Evolutionary conservation across 2,888 invertebrate genomes (phyloP), one percentile per base, ranked within the genome.

Genomic region (Erebia palarica): DNA sequence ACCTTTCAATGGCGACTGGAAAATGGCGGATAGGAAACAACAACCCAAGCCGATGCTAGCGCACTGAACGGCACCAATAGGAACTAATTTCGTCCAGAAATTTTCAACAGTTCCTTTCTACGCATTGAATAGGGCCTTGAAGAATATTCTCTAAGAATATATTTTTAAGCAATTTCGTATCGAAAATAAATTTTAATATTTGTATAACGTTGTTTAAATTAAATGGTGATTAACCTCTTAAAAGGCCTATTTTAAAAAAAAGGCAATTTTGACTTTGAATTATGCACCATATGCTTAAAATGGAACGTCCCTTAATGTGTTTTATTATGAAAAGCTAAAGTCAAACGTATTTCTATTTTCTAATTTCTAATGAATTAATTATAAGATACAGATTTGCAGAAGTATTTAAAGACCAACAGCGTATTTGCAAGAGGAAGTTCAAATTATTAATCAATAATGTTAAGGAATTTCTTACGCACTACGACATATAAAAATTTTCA

Each of bases 1-100:
- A 96, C 96, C 96, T 96, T 96, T 96, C 96, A 96, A 96, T 96
- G 96, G 96, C 96, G 96, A 97, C 96, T 95, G 96, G 96, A 97
- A 96, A 96, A 97, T 97, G 97, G 97, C 97, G 97, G 96, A 96
- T 95, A 94, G 94, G 96, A 95, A 95, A 96, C 95, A 96, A 96
- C 96, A 96, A 96, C 96, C 96, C 95, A 95, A 95, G 95, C 94
- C 95, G 95, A 94, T 88, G 88, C 94, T 94, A 94, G 94, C 94
- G 95, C 94, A 88, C 79, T 86, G 82, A 81, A 88, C 93, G 94
- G 92, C 81, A 83, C 81, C 84, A 83, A 81, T 79, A 77, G 78
- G 89, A 93, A 90, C 89, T 87, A 83, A 69, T 76, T 82, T 82
- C 85, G 84, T 87, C 78, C 83, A 84, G 84, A 87, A 89, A 89